phyloP scores from a whole-genome alignment of 1,140 invertebrate genomes.

The Pseudomyrmex gracilis region DNA sequence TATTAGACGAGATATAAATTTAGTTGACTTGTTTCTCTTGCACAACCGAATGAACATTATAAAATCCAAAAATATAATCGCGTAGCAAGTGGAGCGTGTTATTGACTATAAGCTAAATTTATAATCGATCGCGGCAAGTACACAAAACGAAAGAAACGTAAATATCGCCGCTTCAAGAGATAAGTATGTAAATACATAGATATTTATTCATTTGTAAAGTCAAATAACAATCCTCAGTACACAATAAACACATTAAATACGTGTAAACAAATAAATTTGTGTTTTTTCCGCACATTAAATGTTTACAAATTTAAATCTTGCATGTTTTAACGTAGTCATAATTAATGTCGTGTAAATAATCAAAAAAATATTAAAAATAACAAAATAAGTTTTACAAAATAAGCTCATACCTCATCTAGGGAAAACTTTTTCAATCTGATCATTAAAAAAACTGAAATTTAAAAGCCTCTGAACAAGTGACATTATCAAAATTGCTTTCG shows the following conservation, averaged over 20 bases:
- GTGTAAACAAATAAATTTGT: not conserved
- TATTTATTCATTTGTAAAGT: not conserved
- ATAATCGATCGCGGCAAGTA: not conserved
- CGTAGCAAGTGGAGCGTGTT: conserved; percentile 42
- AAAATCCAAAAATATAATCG: conserved; percentile 45
- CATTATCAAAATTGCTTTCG: conserved; percentile 19
- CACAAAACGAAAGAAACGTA: not conserved
- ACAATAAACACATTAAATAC: not conserved
- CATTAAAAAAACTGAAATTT: not conserved
- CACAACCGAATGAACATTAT: conserved; percentile 30
- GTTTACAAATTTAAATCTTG: conserved; percentile 10
- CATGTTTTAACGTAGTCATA: conserved; percentile 8
- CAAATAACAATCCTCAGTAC: no score
- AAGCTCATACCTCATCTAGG: no score
- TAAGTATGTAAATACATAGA: no score
- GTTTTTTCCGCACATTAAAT: not conserved
- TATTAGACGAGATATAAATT: conserved; percentile 24
- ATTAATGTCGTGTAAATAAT: not conserved
- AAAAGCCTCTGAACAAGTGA: conserved; percentile 13
- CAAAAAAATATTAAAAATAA: not conserved
- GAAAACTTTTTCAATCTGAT: no score
- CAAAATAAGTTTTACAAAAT: no score
- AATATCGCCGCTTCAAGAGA: not conserved
- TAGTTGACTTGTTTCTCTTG: conserved; percentile 70
- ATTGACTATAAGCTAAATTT: conserved; percentile 2